These are phyloP conservation scores for Gavialis gangeticus DNA, from an alignment of 2,113 vertebrate genomes.

Conservation along the genomic window DNA sequence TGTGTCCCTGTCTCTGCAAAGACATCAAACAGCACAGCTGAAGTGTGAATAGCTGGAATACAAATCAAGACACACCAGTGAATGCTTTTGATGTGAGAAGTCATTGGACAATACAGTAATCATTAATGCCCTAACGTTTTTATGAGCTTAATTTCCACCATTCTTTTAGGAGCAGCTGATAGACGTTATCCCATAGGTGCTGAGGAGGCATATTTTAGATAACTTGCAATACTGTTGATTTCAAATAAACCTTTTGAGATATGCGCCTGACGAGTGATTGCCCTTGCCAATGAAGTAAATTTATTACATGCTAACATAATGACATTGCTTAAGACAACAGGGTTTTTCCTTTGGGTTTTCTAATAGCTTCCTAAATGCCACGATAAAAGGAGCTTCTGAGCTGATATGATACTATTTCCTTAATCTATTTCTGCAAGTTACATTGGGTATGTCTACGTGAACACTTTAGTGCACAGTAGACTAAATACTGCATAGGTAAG, in stretches of 20 bases:
- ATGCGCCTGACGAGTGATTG: not conserved
- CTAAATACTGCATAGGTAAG: no score
- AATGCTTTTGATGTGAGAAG: not conserved
- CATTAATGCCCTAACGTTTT: not conserved
- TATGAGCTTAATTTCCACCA: not conserved
- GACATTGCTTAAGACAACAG: not conserved
- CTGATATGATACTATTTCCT: not conserved
- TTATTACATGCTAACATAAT: not conserved
- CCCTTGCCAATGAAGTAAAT: not conserved
- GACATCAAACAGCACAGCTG: accelerated
- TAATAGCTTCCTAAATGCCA: not conserved
- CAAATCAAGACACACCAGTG: not conserved
- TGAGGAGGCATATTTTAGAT: not conserved
- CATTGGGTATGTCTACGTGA: not conserved
- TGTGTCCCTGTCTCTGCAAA: not conserved
- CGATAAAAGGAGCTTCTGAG: not conserved
- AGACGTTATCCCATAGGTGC: not conserved
- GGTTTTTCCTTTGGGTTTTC: not conserved
- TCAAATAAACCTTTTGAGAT: not conserved
- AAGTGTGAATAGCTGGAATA: not conserved
- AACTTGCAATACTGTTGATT: not conserved
- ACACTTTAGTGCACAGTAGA: no score
- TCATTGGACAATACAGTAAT: not conserved
- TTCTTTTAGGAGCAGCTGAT: not conserved
- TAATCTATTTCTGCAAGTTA: not conserved